Evolutionary conservation across 2,888 invertebrate species (phyloP), one percentile per base, ranked within the genome.

Genomic region (Prionchulus punctatus): DNA sequence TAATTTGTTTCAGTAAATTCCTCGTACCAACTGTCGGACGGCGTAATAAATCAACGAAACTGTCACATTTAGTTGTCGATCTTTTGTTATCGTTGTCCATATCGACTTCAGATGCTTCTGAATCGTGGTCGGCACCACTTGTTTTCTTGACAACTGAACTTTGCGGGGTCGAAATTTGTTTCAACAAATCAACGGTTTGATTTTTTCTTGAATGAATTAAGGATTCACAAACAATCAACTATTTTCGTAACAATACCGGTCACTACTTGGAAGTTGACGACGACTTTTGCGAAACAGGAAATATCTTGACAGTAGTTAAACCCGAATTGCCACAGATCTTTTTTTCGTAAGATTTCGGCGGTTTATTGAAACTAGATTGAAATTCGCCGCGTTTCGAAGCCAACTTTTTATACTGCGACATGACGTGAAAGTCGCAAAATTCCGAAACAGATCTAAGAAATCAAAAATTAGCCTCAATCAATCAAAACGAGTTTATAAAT

Each of bases 341-440:
- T 18, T 23, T 45, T 7, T 21, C 23, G 47, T 28, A 49, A 12
- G 26, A 53, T 45, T 54, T 43, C 21, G 54, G 50, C 31, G 51
- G 50, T 7, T 7, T 7, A 30, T 25, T 54, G 4, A 4, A 18
- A 25, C 28, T 25, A 15, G 27, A 31, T 23, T 54, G 52, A 12
- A 56, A 54, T 54, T 56, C 56, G 12, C 56, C 56, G 7, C 56
- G 51, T n/a, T 27, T 26, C 7, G 56, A 30, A 12, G 56, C 56
- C 18, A 54, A 52, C 12, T 15, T n/a, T 23, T 54, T 56, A 18
- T 4, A n/a, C 23, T 4, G 26, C 7, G 23, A n/a, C 31, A 54
- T 28, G 12, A 50, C 18, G 42, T 56, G 56, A 31, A 52, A 56
- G 54, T 53, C 52, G 42, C 56, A 56, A 21, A 43, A 12, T 18